Percentiles rank a stretch among this genome's conserved stretches.
These are phyloP conservation scores for Trypoxylon attenuatum DNA, from an alignment of 2,888 invertebrate species.

Conservation along the genomic window DNA sequence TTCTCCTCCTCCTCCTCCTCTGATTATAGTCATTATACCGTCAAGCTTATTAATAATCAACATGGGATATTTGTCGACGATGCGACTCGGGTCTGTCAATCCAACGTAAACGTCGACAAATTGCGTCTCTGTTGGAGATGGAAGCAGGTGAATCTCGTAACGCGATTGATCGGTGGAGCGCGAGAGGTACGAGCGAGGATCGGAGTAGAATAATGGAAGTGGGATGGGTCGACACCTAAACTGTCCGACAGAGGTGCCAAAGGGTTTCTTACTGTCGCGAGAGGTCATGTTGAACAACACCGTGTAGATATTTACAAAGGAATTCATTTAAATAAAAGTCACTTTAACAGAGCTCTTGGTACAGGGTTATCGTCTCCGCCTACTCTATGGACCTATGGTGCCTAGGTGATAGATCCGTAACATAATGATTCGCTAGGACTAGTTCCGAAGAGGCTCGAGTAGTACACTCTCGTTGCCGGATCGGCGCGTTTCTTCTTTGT, in stretches of 20 bases:
- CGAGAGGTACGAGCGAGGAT: neutral
- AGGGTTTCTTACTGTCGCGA: neutral
- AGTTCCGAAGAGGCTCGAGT: slow-evolving; percentile 37
- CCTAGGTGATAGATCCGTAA: slow-evolving; percentile 34
- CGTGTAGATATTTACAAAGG: slow-evolving; percentile 62
- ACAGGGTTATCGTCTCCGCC: slow-evolving; percentile 24
- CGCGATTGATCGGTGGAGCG: neutral
- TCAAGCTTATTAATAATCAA: no score
- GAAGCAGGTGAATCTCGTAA: no score
- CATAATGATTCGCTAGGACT: slow-evolving; percentile 54
- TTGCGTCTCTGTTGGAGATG: no score
- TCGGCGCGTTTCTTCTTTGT: neutral
- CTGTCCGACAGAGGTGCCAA: neutral
- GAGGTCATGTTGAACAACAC: neutral
- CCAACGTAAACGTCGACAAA: no score
- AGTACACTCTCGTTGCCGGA: neutral
- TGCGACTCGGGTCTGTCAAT: no score
- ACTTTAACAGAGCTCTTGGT: slow-evolving; percentile 51
- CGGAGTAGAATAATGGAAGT: neutral
- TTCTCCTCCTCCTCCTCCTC: no score
- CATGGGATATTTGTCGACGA: no score
- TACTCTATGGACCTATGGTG: slow-evolving; percentile 26
- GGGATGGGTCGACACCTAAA: neutral
- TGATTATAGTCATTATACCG: no score
- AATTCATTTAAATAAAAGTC: slow-evolving; percentile 65